These are phyloP conservation scores for Labroides dimidiatus DNA, from an alignment of 2,797 vertebrate genomes.

Conservation along the genomic window DNA sequence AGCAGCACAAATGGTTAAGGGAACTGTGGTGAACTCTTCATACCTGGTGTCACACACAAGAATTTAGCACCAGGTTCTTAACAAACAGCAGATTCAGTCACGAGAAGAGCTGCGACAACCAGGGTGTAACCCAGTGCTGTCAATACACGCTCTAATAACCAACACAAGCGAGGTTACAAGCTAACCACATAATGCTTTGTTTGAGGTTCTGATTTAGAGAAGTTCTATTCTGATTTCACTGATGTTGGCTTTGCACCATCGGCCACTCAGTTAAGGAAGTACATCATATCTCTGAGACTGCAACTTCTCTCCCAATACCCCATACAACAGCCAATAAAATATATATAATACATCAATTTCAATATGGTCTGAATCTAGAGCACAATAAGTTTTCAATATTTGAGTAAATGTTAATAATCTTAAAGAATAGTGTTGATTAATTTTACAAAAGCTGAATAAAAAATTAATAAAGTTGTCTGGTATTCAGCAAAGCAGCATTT, in stretches of 20 bases:
- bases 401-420: not conserved
- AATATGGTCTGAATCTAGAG: not conserved
- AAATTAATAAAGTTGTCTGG: too few species aligned
- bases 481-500: too few species aligned
- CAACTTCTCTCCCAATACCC: not conserved
- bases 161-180: not conserved
- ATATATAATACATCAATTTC: not conserved
- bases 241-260: not conserved
- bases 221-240: not conserved
- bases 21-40: not conserved
- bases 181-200: not conserved
- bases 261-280: not conserved
- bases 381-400: not conserved
- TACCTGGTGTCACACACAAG: not conserved
- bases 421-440: not conserved
- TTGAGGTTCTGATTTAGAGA: slow-evolving; percentile 8
- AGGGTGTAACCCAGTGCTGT: not conserved
- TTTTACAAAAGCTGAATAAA: not conserved
- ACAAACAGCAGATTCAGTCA: slow-evolving; percentile 20
- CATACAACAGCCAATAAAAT: not conserved
- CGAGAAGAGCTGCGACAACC: not conserved
- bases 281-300: not conserved
- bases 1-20: not conserved
- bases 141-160: not conserved
- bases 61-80: slow-evolving; percentile 21